Conservation (phyloP, 2,113 vertebrate genomes). For the Lagenorhynchus albirostris region DNA sequence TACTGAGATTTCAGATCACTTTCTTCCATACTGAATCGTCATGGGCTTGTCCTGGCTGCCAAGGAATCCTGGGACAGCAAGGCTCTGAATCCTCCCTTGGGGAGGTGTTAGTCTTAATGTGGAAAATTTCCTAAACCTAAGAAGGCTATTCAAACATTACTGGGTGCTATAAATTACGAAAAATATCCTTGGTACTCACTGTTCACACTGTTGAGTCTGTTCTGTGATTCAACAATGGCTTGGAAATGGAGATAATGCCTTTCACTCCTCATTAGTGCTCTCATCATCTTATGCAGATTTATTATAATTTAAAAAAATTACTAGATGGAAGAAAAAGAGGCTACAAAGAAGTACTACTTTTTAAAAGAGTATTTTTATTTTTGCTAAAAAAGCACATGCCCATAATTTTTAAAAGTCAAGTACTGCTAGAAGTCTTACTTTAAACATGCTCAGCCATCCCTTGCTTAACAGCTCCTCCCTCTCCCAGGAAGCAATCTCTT, state of each 20-base stretch:
- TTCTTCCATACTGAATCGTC: not conserved
- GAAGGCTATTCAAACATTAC: not conserved
- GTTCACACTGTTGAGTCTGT: not conserved
- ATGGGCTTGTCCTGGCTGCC: not conserved
- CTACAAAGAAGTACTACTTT: not conserved
- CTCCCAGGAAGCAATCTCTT: not conserved
- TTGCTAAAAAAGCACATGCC: not conserved
- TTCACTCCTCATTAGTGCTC: not conserved
- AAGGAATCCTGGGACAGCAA: not conserved
- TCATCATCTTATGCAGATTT: not conserved
- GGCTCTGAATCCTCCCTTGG: not conserved
- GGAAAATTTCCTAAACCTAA: not conserved
- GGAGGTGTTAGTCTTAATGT: not conserved
- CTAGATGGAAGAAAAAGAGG: slow-evolving; percentile 15
- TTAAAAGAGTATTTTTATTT: not conserved
- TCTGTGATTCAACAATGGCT: not conserved
- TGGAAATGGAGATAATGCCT: not conserved
- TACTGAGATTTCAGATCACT: not conserved
- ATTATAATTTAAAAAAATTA: slow-evolving; percentile 27
- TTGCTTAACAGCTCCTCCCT: not conserved
- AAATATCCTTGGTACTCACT: not conserved
- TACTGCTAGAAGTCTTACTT: not conserved
- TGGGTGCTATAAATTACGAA: not conserved
- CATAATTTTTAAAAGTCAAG: not conserved
- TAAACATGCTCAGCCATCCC: not conserved